Evolutionary conservation across 2,797 vertebrate genomes (phyloP).

Genomic region (Fundulus diaphanus): DNA sequence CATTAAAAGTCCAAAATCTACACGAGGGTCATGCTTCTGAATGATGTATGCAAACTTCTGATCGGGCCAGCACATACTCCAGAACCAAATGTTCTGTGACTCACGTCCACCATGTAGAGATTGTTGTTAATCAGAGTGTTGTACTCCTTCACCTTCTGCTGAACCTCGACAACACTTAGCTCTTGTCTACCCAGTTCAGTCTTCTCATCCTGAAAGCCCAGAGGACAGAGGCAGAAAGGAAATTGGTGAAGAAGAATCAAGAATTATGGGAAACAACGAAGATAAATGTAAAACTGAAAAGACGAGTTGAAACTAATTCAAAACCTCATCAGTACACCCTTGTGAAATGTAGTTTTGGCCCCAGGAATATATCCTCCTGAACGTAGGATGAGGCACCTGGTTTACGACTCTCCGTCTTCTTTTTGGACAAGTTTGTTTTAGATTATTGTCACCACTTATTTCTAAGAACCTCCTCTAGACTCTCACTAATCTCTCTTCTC

Average conservation of each 20-base stretch:
- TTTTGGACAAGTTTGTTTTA: not conserved
- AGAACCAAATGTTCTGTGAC: conserved; percentile 34
- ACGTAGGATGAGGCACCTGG: not conserved
- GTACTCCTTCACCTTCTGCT: conserved; percentile 93
- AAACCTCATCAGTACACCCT: not conserved
- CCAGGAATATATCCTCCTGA: not conserved
- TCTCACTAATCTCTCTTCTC: not conserved
- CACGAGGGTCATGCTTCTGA: not conserved
- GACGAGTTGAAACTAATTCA: not conserved
- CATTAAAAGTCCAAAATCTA: not conserved
- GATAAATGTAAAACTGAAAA: not conserved
- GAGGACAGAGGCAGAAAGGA: conserved; percentile 15
- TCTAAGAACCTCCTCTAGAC: not conserved
- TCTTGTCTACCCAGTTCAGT: conserved; percentile 83
- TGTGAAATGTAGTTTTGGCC: not conserved
- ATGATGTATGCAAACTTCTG: not conserved
- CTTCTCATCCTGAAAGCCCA: conserved; percentile 87
- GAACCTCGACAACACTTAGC: conserved; percentile 85
- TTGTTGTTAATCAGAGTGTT: conserved; percentile 95
- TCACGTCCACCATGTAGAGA: conserved; percentile 94
- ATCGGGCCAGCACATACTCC: not conserved
- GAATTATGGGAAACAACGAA: not conserved
- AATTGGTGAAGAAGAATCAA: conserved; percentile 2
- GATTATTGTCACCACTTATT: not conserved
- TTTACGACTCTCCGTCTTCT: not conserved